Evolutionary conservation across 2,888 invertebrate genomes (phyloP).

Genomic region (Hirtodrosophila histrioides): DNA sequence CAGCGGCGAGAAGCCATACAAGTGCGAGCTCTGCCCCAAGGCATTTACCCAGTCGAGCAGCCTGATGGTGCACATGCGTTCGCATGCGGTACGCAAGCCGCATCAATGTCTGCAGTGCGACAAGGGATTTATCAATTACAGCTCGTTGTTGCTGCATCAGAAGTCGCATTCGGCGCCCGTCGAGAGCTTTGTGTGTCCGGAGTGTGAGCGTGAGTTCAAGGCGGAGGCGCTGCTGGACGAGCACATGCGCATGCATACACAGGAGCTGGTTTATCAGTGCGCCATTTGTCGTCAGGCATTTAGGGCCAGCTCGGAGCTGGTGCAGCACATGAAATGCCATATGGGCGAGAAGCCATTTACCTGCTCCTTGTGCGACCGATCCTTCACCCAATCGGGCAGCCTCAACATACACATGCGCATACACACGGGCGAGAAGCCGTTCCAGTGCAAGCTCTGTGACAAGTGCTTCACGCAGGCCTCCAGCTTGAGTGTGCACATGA

Average conservation of each 20-base stretch:
- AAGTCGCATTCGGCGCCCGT: conserved; percentile 81
- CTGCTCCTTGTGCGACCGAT: conserved; percentile 84
- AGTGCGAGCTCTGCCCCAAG: conserved; percentile 84
- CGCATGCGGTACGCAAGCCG: conserved; percentile 83
- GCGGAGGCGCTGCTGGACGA: conserved; percentile 83
- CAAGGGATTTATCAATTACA: conserved; percentile 84
- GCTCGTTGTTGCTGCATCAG: conserved; percentile 82
- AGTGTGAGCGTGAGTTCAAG: conserved; percentile 84
- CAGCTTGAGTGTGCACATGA: conserved; percentile 84
- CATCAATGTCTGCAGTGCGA: conserved; percentile 84
- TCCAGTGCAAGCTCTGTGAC: conserved; percentile 83
- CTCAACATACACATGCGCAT: conserved; percentile 84
- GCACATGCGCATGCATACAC: conserved; percentile 84
- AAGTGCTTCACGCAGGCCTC: conserved; percentile 84
- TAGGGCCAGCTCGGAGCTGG: conserved; percentile 83
- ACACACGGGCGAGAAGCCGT: conserved; percentile 84
- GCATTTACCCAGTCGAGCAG: conserved; percentile 84
- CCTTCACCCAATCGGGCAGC: conserved; percentile 84
- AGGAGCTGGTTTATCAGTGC: conserved; percentile 83
- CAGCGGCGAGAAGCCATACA: conserved; percentile 84
- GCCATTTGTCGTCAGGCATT: conserved; percentile 83
- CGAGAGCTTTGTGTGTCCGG: conserved; percentile 81
- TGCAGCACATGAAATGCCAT: conserved; percentile 85
- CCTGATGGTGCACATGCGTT: conserved; percentile 84
- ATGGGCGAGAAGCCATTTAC: conserved; percentile 85